Conservation (phyloP, 2,888 invertebrate species). For the Mesorhabditis sp. region DNA sequence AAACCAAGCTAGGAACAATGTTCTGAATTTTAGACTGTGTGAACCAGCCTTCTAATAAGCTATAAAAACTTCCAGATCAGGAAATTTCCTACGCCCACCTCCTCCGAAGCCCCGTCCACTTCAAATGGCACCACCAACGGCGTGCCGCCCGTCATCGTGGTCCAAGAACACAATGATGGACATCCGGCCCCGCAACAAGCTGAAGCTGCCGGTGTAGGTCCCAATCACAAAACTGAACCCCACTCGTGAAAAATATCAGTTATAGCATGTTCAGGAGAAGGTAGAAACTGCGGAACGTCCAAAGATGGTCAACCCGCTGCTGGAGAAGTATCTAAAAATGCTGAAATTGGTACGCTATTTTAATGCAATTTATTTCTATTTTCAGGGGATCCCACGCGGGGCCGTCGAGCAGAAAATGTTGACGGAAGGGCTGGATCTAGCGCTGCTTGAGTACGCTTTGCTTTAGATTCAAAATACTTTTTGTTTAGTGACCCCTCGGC, state of each 20-base stretch:
- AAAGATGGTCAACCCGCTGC: neutral
- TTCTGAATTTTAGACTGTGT: too few species aligned
- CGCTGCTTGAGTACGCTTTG: neutral
- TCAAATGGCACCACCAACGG: too few species aligned
- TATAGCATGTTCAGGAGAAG: neutral
- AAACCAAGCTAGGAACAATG: too few species aligned
- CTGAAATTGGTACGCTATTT: neutral
- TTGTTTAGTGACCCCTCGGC: too few species aligned
- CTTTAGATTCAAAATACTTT: too few species aligned
- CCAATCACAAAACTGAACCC: neutral
- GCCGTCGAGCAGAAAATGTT: constrained; percentile 5
- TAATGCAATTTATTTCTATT: neutral
- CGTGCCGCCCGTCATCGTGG: too few species aligned
- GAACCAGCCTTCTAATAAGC: too few species aligned
- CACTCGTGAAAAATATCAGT: neutral
- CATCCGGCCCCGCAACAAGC: neutral
- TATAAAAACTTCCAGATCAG: neutral
- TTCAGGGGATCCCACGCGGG: neutral
- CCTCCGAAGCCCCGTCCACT: too few species aligned
- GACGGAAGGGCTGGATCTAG: neutral
- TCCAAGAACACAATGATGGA: neutral
- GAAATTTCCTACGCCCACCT: neutral
- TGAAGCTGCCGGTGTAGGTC: neutral
- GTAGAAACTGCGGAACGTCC: neutral
- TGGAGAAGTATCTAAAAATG: constrained; percentile 3